Conservation (phyloP, 2,888 invertebrate species). For the Heliconius charithonia region DNA sequence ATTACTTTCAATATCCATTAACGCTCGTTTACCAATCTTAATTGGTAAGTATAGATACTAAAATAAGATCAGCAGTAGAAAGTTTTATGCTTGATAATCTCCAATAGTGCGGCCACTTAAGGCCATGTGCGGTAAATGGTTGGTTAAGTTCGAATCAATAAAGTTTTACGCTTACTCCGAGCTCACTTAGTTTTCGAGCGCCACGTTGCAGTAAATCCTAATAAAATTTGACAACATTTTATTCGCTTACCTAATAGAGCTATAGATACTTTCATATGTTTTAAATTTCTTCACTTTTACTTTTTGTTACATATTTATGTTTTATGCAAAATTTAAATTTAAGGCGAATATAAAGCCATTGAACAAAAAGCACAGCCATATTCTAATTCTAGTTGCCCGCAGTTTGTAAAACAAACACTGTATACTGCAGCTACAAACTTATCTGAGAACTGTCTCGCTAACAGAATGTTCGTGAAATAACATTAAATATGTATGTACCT, state of each 20-base stretch:
- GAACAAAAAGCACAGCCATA: constrained; percentile 8
- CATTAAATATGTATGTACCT: background rate
- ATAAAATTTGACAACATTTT: constrained; percentile 13
- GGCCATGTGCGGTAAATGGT: constrained; percentile 20
- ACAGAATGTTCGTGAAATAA: background rate
- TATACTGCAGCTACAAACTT: background rate
- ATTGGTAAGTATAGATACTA: background rate
- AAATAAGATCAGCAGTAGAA: constrained; percentile 7
- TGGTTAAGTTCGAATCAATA: constrained; percentile 27
- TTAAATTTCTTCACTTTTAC: background rate
- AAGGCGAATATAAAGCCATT: no score
- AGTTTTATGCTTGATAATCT: constrained; percentile 17
- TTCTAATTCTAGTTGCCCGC: constrained; percentile 10
- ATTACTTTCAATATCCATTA: background rate
- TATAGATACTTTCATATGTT: background rate
- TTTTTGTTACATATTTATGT: background rate
- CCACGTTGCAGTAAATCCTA: constrained; percentile 7
- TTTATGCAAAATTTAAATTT: background rate
- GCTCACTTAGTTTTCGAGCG: constrained; percentile 1
- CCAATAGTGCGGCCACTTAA: background rate
- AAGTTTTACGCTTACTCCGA: constrained; percentile 29
- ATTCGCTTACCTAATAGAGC: background rate
- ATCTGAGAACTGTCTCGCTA: constrained; percentile 5
- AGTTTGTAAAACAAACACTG: constrained; percentile 10
- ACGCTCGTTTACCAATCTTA: background rate